Evolutionary conservation across 2,113 vertebrate species (phyloP).

Genomic region (Maccullochella peelii): DNA sequence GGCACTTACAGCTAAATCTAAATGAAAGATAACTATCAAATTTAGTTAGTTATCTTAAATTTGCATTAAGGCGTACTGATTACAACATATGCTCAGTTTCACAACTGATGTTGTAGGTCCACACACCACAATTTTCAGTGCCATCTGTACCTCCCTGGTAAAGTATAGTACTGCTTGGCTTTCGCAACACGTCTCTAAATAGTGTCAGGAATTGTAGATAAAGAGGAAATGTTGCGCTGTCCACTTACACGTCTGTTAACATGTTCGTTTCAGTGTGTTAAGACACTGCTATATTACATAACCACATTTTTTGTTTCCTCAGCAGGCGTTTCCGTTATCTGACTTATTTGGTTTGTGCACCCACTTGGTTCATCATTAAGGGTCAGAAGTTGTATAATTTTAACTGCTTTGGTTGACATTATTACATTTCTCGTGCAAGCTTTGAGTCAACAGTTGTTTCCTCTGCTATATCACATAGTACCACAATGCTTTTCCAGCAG

Average conservation of each 20-base stretch:
- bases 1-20: not conserved
- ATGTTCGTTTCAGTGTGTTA: not conserved
- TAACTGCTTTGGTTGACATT: not conserved
- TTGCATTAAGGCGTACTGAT: not conserved
- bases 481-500: not conserved
- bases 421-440: not conserved
- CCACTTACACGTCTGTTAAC: not conserved
- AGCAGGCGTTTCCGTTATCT: not conserved
- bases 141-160: not conserved
- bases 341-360: fast-evolving
- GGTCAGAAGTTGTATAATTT: not conserved
- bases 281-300: not conserved
- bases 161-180: not conserved
- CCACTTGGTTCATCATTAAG: not conserved
- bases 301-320: conserved; percentile 22
- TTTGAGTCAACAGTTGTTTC: not conserved
- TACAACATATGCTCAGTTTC: not conserved
- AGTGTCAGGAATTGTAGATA: conserved; percentile 21
- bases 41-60: not conserved
- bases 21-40: too few relatives aligned
- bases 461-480: not conserved
- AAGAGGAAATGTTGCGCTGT: conserved; percentile 12
- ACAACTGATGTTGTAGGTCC: not conserved
- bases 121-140: not conserved
- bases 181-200: not conserved